Evolutionary conservation across 2,797 vertebrate species (phyloP), one percentile per base, ranked within the genome.

Genomic region (Lerista edwardsae): DNA sequence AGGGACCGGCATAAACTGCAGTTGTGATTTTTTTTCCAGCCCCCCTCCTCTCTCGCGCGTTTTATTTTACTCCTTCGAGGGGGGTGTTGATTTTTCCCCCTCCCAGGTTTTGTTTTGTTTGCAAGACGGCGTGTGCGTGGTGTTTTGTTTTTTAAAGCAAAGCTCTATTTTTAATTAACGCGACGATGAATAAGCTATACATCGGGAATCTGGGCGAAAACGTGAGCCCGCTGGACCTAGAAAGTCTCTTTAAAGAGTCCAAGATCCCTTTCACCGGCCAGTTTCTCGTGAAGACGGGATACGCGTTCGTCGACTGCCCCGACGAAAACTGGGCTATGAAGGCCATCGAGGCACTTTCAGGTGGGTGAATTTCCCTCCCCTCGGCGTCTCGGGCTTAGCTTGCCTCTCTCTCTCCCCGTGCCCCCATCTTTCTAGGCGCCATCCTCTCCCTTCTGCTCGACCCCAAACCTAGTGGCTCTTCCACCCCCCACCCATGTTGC

Each of bases 221-320:
- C 96, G 97, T 98, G 93, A 98, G 96, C 95, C 97, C 98, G 64
- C 95, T 97, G 95, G 98, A 99, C 97, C 97, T 99, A 93, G 98
- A 99, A 97, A 98, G 95, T 97, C 94, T 99, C 95, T 99, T 99
- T 95, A 98, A 98, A 94, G 97, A 99, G 96, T 98, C 97, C 96
- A 98, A 99, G 97, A 98, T 99, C 92, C 97, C 98, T 59, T 97
- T 98, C 96, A 97, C 96, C 90, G 98, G 98, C 87, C 97, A 98
- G 91, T 99, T 99, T 94, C 96, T 99, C 82, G 95, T 99, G 91
- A 99, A 99, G 97, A 98, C 97, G 74, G 98, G 98, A 91, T 99
- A 99, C 95, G 98, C 98, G 94, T 99, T 99, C 94, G 98, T 99
- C 96, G 98, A 99, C 96, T 99, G 98, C 96, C 98, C 98, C 78